These are phyloP conservation scores for Aporophyla lueneburgensis DNA, from an alignment of 2,888 invertebrate species.

Conservation along the genomic window DNA sequence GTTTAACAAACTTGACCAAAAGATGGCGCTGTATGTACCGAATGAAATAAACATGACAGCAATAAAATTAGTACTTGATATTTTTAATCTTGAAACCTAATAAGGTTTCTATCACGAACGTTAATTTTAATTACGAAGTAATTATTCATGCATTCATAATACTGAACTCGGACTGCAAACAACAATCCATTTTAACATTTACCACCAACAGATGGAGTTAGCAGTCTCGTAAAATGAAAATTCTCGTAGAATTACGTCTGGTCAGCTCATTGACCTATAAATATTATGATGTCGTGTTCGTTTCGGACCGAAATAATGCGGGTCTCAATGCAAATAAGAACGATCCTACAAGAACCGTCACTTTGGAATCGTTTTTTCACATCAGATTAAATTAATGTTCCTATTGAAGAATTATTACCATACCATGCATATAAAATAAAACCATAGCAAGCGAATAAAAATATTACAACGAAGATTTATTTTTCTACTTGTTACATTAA, in stretches of 20 bases:
- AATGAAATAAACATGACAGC: neutral
- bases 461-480: neutral
- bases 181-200: neutral
- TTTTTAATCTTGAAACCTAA: neutral
- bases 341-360: neutral
- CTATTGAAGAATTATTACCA: neutral
- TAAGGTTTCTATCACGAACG: neutral
- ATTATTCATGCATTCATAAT: neutral
- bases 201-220: slow-evolving; percentile 48
- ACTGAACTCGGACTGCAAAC: neutral
- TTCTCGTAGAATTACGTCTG: neutral
- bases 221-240: slow-evolving; percentile 16
- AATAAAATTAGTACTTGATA: neutral
- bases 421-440: neutral
- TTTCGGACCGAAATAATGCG: neutral
- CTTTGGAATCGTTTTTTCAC: neutral
- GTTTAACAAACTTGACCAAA: neutral
- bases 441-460: neutral
- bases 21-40: slow-evolving; percentile 26
- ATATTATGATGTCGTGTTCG: neutral
- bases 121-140: neutral
- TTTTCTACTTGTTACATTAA: neutral
- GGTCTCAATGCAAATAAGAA: neutral
- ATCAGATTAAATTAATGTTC: too few species aligned
- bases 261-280: neutral